phyloP scores from a whole-genome alignment of 2,888 invertebrate species.

The Trissolcus brochymenae region DNA sequence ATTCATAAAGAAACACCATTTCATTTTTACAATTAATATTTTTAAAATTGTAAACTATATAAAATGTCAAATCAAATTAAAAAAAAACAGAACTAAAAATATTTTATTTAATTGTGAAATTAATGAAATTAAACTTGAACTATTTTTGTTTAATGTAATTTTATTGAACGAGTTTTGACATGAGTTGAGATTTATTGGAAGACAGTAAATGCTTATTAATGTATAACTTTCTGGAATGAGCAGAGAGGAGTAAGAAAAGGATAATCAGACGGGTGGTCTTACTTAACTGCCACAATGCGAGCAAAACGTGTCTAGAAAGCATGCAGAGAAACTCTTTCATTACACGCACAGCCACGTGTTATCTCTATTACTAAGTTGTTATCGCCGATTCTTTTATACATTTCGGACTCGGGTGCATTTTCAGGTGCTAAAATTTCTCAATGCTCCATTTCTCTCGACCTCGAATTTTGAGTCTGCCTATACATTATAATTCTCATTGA shows the following conservation, averaged over 20 bases:
- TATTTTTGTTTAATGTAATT: too few species aligned
- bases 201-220: slow-evolving; percentile 48
- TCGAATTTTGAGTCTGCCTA: slow-evolving; percentile 9
- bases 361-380: slow-evolving; percentile 52
- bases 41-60: too few species aligned
- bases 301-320: slow-evolving; percentile 72
- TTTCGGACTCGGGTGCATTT: slow-evolving; percentile 45
- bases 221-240: slow-evolving; percentile 55
- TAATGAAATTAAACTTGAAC: too few species aligned
- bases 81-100: too few species aligned
- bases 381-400: slow-evolving; percentile 41
- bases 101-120: too few species aligned
- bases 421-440: slow-evolving; percentile 21
- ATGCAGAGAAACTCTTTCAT: slow-evolving; percentile 71
- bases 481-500: background rate
- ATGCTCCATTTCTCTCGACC: slow-evolving; percentile 49
- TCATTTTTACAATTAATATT: too few species aligned
- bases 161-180: too few species aligned
- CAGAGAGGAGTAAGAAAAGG: slow-evolving; percentile 46
- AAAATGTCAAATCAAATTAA: too few species aligned
- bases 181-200: slow-evolving; percentile 16
- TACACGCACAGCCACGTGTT: slow-evolving; percentile 58
- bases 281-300: slow-evolving; percentile 57
- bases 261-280: slow-evolving; percentile 54
- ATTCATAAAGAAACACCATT: too few species aligned